Percentiles rank a stretch among this genome's conserved stretches.
Conservation (phyloP, 2,888 invertebrate genomes). For the Rhopalosiphum nymphaeae region DNA sequence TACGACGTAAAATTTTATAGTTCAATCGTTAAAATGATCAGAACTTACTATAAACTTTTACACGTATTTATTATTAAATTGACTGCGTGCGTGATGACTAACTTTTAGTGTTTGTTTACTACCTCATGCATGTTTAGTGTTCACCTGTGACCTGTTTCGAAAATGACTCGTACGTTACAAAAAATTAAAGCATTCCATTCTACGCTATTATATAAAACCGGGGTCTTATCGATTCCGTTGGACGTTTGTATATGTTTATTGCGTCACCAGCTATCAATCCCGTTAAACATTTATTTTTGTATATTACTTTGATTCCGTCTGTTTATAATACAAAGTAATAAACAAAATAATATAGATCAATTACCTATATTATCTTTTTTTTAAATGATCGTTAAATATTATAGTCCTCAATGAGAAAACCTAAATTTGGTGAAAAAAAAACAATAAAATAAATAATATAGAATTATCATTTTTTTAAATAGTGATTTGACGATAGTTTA, state of each 20-base stretch:
- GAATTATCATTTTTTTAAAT: no score
- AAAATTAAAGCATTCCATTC: background rate
- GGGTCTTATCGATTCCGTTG: no score
- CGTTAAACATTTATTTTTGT: background rate
- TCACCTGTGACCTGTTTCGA: background rate
- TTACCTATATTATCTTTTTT: background rate
- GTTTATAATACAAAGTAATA: background rate
- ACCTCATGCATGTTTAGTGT: background rate
- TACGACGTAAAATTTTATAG: background rate
- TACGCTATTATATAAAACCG: background rate
- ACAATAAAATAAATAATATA: background rate
- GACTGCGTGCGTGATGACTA: background rate
- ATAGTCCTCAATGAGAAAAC: background rate
- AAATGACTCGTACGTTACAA: background rate
- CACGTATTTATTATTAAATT: background rate
- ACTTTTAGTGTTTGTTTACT: background rate
- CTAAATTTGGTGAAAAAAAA: background rate
- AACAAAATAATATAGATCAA: background rate
- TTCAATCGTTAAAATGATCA: background rate
- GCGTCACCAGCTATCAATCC: background rate
- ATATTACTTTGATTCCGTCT: background rate
- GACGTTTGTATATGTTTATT: no score
- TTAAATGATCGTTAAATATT: background rate
- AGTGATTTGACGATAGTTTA: no score
- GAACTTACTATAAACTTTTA: background rate